These are phyloP conservation scores for Calliopum simillimum DNA, from an alignment of 2,888 invertebrate species.

Conservation along the genomic window DNA sequence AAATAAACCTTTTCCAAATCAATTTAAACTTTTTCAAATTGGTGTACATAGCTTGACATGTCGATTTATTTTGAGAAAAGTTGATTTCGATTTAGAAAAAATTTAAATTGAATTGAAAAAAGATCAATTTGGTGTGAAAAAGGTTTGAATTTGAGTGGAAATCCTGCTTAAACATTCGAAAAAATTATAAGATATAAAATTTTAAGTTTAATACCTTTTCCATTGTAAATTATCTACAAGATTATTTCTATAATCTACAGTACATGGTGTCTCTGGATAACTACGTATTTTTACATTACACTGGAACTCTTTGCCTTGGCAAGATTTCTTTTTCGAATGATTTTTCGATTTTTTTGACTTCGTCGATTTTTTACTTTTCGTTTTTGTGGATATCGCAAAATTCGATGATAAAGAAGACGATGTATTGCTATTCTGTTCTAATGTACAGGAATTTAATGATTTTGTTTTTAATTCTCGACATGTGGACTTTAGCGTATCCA, in stretches of 20 bases:
- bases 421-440: slow-evolving; percentile 43
- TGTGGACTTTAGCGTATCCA: slow-evolving; percentile 69
- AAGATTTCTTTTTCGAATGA: slow-evolving; percentile 44
- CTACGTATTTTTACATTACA: neutral
- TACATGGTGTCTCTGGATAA: slow-evolving; percentile 3
- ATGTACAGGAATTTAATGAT: slow-evolving; percentile 34
- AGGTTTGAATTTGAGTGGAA: too few species aligned
- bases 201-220: slow-evolving; percentile 43
- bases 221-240: slow-evolving; percentile 5
- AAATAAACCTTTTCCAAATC: too few species aligned
- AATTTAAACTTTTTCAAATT: too few species aligned
- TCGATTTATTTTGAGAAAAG: too few species aligned
- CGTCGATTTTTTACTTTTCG: slow-evolving; percentile 11
- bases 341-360: slow-evolving; percentile 42
- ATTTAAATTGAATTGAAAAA: too few species aligned
- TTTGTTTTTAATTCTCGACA: slow-evolving; percentile 57
- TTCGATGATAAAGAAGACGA: slow-evolving; percentile 40
- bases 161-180: too few species aligned
- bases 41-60: too few species aligned
- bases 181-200: neutral
- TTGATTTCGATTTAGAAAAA: too few species aligned
- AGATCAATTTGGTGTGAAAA: too few species aligned
- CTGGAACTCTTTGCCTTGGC: slow-evolving; percentile 15
- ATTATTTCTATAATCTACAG: neutral
- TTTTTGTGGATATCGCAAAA: slow-evolving; percentile 27